Evolutionary conservation across 2,888 invertebrate genomes (phyloP).

Genomic region (Acanthosepion lycidas): DNA sequence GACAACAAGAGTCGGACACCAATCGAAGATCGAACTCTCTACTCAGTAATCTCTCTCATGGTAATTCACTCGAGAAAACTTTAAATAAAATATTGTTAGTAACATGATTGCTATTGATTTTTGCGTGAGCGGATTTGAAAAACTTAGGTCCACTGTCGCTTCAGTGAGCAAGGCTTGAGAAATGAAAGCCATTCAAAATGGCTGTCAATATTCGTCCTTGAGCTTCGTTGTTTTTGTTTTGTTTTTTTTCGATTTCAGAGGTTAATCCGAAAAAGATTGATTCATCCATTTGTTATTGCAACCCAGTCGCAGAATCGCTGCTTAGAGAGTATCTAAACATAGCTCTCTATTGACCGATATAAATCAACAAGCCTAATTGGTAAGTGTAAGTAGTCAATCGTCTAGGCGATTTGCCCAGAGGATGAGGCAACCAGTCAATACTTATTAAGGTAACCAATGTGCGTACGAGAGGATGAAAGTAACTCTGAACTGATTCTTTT

Average conservation of each 20-base stretch:
- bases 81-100: too few species aligned
- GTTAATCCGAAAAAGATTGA: background rate
- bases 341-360: background rate
- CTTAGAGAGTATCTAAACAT: background rate
- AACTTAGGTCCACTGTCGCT: background rate
- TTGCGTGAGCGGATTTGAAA: background rate
- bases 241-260: background rate
- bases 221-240: background rate
- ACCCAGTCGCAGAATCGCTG: background rate
- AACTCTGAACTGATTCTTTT: too few species aligned
- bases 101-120: background rate
- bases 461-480: too few species aligned
- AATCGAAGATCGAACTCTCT: too few species aligned
- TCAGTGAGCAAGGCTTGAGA: background rate
- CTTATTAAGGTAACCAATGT: background rate
- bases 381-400: background rate
- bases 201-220: background rate
- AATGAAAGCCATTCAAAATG: background rate
- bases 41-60: too few species aligned
- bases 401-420: background rate
- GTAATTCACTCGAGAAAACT: too few species aligned
- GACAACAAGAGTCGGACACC: too few species aligned
- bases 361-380: background rate
- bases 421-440: background rate
- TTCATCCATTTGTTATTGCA: background rate